These are phyloP conservation scores for Yoshiicerus persimilis DNA, from an alignment of 1,140 invertebrate genomes.

Conservation along the genomic window DNA sequence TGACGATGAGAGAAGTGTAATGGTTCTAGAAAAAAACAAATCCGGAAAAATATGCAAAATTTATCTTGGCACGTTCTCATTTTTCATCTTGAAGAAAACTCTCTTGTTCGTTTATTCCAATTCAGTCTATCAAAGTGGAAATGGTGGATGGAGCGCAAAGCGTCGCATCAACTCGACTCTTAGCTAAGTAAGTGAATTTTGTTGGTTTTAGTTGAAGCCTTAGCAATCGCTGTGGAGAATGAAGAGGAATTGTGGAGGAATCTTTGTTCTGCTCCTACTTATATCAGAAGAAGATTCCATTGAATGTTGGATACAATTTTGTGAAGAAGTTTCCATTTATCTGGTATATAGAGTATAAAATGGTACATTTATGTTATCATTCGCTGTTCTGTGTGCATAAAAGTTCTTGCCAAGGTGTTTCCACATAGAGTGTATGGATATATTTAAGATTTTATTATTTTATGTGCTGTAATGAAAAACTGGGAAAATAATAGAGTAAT, in stretches of 20 bases:
- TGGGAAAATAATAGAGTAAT: neutral
- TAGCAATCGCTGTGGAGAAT: no score
- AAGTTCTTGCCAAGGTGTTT: neutral
- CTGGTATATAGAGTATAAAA: neutral
- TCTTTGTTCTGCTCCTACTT: neutral
- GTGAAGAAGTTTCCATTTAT: neutral
- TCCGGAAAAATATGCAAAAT: constrained; percentile 16
- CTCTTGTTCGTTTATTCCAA: neutral
- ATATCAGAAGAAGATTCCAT: neutral
- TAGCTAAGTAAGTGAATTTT: neutral
- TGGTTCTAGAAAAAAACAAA: neutral
- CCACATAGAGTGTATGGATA: neutral
- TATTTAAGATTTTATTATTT: neutral
- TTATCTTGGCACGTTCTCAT: constrained; percentile 12
- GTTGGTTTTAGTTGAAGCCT: neutral
- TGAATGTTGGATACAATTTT: neutral
- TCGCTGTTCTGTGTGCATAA: neutral
- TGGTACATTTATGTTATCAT: neutral
- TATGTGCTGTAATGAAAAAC: neutral
- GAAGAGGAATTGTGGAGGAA: neutral
- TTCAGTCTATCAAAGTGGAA: neutral
- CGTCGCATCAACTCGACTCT: neutral
- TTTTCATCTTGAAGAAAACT: neutral
- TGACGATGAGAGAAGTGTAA: neutral
- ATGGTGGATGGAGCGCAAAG: neutral